These are phyloP conservation scores for mouse (Mus musculus) DNA, from an alignment of 2,113 vertebrate genomes.

Conservation along the genomic window GRCm39 chr14:61260501-61261000, in stretches of 20 bases:
- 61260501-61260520: not conserved
- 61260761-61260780: constrained; percentile 43
- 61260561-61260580: not conserved
- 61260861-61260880: constrained; percentile 66
- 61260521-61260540: not conserved
- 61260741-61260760: constrained; percentile 42
- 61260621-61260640: not conserved
- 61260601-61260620: not conserved
- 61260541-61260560: not conserved
- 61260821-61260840: constrained; percentile 51
- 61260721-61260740: constrained; percentile 65
- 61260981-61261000: not conserved
- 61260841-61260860: constrained; percentile 55
- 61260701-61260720: constrained; percentile 48
- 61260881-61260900: constrained; percentile 46
- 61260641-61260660: not conserved
- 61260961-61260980: constrained; percentile 20
- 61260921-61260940: constrained; percentile 41
- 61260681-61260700: not conserved
- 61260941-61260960: constrained; percentile 61
- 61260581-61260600: not conserved
- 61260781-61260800: constrained; percentile 32
- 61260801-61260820: constrained; percentile 41
- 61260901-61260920: not conserved
- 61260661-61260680: not conserved